Percentiles rank a stretch among this genome's conserved stretches.
Conservation (phyloP, 2,113 vertebrate genomes). For the Sciurus niger region DNA sequence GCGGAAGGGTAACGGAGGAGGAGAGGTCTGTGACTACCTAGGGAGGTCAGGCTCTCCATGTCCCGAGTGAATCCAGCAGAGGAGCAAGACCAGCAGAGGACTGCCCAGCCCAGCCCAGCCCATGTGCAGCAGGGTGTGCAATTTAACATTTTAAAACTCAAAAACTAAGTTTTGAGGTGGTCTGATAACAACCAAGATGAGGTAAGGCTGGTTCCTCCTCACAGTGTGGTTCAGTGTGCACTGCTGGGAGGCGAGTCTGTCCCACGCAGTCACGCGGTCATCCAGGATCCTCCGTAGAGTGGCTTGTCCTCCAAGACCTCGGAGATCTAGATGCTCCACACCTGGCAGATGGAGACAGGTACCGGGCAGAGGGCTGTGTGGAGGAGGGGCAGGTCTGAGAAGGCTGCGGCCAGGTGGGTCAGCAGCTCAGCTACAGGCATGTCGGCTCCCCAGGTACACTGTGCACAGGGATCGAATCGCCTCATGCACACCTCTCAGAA, state of each 20-base stretch:
- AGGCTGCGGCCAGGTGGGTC: no score
- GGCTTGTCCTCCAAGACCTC: neutral
- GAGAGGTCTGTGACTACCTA: neutral
- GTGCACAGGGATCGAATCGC: neutral
- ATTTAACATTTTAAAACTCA: neutral
- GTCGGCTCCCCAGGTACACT: neutral
- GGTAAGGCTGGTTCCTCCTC: neutral
- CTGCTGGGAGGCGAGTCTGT: neutral
- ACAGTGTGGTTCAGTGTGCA: accelerated
- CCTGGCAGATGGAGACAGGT: no score
- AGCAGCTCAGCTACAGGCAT: neutral
- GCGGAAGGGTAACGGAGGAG: neutral
- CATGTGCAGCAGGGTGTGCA: neutral
- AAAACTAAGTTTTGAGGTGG: neutral
- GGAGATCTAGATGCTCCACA: neutral
- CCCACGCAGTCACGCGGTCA: neutral
- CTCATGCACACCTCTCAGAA: neutral
- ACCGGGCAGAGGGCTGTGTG: accelerated
- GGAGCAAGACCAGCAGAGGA: neutral
- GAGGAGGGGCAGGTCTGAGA: neutral
- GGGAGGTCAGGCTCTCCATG: accelerated
- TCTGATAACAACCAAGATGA: neutral
- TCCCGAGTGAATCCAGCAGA: neutral
- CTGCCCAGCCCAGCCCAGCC: no score
- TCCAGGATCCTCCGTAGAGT: accelerated